Percentiles rank a stretch among this genome's conserved stretches.
Conservation (phyloP, 2,888 invertebrate genomes). For the Timema cristinae region DNA sequence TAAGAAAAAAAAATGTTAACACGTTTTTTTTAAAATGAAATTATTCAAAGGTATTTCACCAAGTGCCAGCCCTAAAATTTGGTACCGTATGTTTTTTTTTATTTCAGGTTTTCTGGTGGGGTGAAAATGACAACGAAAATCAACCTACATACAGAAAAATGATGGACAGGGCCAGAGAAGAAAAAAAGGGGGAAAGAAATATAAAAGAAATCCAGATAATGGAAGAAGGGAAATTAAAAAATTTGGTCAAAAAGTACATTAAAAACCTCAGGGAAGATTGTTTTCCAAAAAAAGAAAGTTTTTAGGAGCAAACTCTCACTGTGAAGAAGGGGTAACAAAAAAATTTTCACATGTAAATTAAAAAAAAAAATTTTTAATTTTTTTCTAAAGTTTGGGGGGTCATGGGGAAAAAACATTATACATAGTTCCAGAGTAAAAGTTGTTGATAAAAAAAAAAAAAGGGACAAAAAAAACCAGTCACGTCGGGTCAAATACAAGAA, state of each 20-base stretch:
- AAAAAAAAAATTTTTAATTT: not conserved
- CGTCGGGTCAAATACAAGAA: not conserved
- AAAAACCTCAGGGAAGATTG: not conserved
- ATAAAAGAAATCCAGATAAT: not conserved
- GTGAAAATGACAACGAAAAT: not conserved
- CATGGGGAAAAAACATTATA: not conserved
- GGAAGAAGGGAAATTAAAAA: not conserved
- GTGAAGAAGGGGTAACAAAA: not conserved
- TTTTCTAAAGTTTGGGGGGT: not conserved
- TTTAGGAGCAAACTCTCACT: not conserved
- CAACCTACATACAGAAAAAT: conserved; percentile 1
- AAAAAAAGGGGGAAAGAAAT: not conserved
- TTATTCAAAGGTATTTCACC: too few species aligned
- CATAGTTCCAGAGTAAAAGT: not conserved
- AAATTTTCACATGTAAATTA: not conserved
- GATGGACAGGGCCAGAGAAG: not conserved
- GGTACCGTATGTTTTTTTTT: not conserved
- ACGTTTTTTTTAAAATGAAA: too few species aligned
- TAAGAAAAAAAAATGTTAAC: too few species aligned
- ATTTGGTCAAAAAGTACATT: not conserved
- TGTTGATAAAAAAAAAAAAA: not conserved
- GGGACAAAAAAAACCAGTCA: not conserved
- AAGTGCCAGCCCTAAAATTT: not conserved
- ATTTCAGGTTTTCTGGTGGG: not conserved
- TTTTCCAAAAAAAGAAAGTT: not conserved